Evolutionary conservation across 2,797 vertebrate genomes (phyloP).

Genomic region (Sternotherus odoratus): DNA sequence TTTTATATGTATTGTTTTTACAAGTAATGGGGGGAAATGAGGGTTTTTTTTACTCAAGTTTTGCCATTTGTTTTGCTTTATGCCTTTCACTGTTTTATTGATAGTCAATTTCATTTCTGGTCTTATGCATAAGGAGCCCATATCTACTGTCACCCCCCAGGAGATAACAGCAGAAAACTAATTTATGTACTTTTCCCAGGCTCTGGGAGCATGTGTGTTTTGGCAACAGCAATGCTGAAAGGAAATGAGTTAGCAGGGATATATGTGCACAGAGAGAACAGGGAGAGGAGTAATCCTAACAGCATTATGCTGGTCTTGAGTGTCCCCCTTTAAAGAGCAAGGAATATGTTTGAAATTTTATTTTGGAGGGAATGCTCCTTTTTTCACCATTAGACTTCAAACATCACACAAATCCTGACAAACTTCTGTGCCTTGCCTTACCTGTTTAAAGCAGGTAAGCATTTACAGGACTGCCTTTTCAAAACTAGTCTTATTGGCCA

Average conservation of each 20-base stretch:
- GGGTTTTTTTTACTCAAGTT: not conserved
- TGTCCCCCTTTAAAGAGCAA: not conserved
- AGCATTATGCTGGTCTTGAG: not conserved
- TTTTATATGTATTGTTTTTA: not conserved
- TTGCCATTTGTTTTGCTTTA: not conserved
- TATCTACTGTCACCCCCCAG: not conserved
- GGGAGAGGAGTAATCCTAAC: not conserved
- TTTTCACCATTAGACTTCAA: not conserved
- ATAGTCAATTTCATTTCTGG: slow-evolving; percentile 16
- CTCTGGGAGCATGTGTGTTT: slow-evolving; percentile 3
- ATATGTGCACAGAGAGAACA: not conserved
- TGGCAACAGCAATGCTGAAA: not conserved
- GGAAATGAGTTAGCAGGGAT: not conserved
- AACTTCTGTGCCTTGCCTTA: not conserved
- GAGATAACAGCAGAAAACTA: not conserved
- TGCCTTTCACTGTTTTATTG: slow-evolving; percentile 7
- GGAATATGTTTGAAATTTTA: not conserved
- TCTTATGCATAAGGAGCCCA: not conserved
- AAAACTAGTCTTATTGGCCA: not conserved
- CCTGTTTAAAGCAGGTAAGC: not conserved
- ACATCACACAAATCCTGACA: not conserved
- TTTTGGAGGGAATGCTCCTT: not conserved
- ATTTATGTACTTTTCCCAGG: not conserved
- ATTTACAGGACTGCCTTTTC: too few species aligned
- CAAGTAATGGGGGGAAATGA: not conserved